Evolutionary conservation across 2,113 vertebrate species (phyloP).

Genomic region (Apodemus speciosus): DNA sequence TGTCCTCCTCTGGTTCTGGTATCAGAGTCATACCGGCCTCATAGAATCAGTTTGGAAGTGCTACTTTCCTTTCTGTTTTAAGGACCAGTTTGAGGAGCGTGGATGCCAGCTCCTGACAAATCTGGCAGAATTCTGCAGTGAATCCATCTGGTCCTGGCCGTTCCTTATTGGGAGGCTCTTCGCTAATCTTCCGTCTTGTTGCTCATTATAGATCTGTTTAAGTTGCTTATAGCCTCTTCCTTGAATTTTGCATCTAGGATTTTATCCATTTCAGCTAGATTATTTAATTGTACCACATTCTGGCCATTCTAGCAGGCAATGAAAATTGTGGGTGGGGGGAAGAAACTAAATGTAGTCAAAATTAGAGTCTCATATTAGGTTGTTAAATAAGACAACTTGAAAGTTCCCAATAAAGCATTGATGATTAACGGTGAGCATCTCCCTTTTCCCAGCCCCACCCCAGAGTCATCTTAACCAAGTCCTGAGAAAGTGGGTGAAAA

Average conservation of each 20-base stretch:
- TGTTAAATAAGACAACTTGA: background rate
- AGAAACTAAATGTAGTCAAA: background rate
- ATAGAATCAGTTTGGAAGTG: background rate
- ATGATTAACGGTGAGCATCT: background rate
- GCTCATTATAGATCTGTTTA: background rate
- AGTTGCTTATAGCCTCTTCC: background rate
- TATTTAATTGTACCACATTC: background rate
- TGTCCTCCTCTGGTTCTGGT: background rate
- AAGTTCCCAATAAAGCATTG: background rate
- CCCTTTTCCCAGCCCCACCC: too few species aligned
- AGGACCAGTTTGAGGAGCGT: background rate
- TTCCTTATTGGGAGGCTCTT: background rate
- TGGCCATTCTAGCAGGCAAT: background rate
- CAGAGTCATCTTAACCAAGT: background rate
- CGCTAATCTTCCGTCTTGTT: background rate
- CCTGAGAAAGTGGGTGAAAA: slow-evolving; percentile 14
- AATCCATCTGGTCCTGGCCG: background rate
- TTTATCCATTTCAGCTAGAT: background rate
- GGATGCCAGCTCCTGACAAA: background rate
- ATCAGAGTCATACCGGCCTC: background rate
- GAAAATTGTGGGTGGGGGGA: background rate
- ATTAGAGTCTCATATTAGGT: background rate
- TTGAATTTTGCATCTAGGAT: background rate
- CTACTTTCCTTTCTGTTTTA: background rate
- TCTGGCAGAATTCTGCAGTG: background rate